Conservation (phyloP, 2,888 invertebrate species). For the Pseudolycoriella hygida region DNA sequence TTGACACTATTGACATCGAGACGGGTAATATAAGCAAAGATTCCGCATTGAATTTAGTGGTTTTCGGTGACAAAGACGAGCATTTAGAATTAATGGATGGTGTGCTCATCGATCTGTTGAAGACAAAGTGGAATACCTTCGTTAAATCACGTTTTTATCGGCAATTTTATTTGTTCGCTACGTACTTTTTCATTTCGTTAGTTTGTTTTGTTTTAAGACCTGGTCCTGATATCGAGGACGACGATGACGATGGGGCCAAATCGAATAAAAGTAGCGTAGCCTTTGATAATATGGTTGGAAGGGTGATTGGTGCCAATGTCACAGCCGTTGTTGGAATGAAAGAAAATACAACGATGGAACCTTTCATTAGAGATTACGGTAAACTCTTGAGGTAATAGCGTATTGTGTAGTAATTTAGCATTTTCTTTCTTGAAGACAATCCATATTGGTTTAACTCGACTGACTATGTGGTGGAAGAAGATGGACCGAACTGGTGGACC, state of each 20-base stretch:
- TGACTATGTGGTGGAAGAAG: slow-evolving; percentile 19
- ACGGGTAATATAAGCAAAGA: slow-evolving; percentile 89
- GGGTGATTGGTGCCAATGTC: neutral
- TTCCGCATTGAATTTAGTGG: slow-evolving; percentile 87
- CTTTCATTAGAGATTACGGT: slow-evolving; percentile 4
- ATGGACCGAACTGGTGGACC: slow-evolving; percentile 24
- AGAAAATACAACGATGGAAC: neutral
- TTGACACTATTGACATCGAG: slow-evolving; percentile 85
- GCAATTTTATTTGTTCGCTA: slow-evolving; percentile 76
- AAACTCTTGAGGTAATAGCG: neutral
- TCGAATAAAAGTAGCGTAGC: neutral
- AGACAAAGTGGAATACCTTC: slow-evolving; percentile 97
- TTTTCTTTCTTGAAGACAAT: slow-evolving; percentile 10
- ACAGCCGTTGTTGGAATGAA: neutral
- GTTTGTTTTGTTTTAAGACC: slow-evolving; percentile 81
- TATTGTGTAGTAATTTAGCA: neutral
- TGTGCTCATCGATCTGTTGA: slow-evolving; percentile 76
- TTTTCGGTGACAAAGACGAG: slow-evolving; percentile 88
- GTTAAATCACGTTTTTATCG: slow-evolving; percentile 87
- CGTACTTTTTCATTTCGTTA: slow-evolving; percentile 78
- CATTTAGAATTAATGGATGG: slow-evolving; percentile 93
- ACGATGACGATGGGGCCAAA: slow-evolving; percentile 15
- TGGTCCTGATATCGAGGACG: slow-evolving; percentile 39
- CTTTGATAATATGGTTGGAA: neutral
- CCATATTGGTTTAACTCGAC: slow-evolving; percentile 27